These are phyloP conservation scores for Carollia perspicillata DNA, from an alignment of 2,113 vertebrate genomes.

Conservation along the genomic window DNA sequence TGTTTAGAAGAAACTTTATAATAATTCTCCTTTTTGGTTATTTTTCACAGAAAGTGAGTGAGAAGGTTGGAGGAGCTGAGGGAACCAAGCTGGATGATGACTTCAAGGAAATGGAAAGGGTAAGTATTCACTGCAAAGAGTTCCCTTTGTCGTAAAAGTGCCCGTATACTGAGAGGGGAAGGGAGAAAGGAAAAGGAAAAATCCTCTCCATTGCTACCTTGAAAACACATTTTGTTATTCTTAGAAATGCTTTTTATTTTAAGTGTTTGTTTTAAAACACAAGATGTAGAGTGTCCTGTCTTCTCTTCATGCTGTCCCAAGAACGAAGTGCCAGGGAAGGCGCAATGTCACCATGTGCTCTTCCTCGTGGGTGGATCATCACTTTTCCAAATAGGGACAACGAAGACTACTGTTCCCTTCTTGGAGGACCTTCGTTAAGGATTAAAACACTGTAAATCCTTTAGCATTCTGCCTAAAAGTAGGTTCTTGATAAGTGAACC, in stretches of 20 bases:
- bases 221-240: neutral
- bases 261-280: neutral
- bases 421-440: neutral
- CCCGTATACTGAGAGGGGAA: neutral
- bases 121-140: conserved; percentile 68
- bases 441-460: neutral
- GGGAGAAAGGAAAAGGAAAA: neutral
- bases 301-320: neutral
- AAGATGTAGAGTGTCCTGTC: neutral
- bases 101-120: conserved; percentile 97
- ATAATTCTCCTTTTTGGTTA: conserved; percentile 28
- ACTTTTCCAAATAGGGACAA: neutral
- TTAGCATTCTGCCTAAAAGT: neutral
- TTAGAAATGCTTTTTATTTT: neutral
- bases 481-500: neutral
- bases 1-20: conserved; percentile 33
- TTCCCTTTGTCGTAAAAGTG: neutral
- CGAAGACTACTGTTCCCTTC: neutral
- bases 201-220: neutral
- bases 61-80: conserved; percentile 96
- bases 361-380: neutral
- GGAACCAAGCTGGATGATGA: conserved; percentile 96
- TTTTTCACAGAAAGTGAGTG: conserved; percentile 92
- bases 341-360: neutral
- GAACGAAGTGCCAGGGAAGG: neutral